These are phyloP conservation scores for Larimichthys crocea DNA, from an alignment of 2,113 vertebrate genomes.

Conservation along the genomic window DNA sequence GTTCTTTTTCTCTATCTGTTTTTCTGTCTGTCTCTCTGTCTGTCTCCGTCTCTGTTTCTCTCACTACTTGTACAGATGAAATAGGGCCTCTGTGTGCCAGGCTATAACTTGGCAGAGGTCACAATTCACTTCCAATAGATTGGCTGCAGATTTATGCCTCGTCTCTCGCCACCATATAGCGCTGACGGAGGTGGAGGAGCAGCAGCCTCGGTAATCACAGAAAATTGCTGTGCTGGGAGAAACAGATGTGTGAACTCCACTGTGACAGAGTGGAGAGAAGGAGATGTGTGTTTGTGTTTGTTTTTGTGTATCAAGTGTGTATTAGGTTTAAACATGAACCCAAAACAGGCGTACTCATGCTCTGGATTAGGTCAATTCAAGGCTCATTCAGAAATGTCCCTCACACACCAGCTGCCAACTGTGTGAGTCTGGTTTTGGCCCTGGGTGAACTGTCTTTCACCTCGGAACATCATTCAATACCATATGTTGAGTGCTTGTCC, in stretches of 20 bases:
- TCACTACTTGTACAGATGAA: conserved; percentile 27
- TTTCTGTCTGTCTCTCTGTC: conserved; percentile 10
- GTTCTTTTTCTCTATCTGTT: not conserved
- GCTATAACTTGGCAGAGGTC: conserved; percentile 68
- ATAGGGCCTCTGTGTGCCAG: conserved; percentile 40
- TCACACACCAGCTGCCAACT: conserved; percentile 25
- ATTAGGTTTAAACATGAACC: not conserved
- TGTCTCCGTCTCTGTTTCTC: not conserved
- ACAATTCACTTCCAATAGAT: conserved; percentile 73
- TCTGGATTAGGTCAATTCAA: conserved; percentile 18
- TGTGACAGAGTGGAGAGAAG: conserved; percentile 26
- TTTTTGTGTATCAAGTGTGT: conserved; percentile 16
- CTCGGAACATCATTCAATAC: conserved; percentile 64
- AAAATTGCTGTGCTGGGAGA: conserved; percentile 71
- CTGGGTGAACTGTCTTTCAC: conserved; percentile 44
- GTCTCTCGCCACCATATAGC: conserved; percentile 52
- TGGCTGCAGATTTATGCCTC: conserved; percentile 74
- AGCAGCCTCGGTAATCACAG: conserved; percentile 64
- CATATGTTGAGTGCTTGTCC: conserved; percentile 55
- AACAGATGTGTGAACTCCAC: conserved; percentile 55
- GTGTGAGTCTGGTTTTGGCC: conserved; percentile 32
- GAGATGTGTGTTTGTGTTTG: conserved; percentile 16
- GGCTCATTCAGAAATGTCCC: conserved; percentile 46
- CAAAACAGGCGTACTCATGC: conserved; percentile 12
- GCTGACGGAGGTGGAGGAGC: conserved; percentile 70